These are phyloP conservation scores for Nothocercus julius DNA, from an alignment of 2,113 vertebrate genomes.

Conservation along the genomic window DNA sequence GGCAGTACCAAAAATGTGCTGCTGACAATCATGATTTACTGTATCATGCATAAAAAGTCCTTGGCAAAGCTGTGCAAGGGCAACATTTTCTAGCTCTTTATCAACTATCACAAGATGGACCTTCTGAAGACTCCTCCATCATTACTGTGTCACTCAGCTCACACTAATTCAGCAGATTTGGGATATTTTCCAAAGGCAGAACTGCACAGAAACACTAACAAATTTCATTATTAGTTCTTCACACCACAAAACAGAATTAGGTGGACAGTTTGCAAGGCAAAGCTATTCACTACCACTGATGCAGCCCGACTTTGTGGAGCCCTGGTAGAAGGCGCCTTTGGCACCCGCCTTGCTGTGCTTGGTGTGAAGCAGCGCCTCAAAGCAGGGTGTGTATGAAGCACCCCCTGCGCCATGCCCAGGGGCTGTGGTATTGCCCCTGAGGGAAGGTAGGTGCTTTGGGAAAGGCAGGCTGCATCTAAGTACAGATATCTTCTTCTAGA, in stretches of 20 bases:
- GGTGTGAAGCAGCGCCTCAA: accelerated
- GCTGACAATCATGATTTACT: neutral
- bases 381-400: neutral
- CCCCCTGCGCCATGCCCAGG: accelerated
- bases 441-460: neutral
- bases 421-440: neutral
- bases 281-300: neutral
- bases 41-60: neutral
- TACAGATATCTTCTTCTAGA: neutral
- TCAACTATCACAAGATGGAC: neutral
- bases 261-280: neutral
- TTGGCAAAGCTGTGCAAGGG: neutral
- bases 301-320: neutral
- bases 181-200: neutral
- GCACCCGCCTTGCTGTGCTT: neutral
- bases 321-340: neutral
- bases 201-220: neutral
- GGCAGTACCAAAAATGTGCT: neutral
- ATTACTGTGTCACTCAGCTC: neutral
- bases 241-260: neutral
- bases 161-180: neutral
- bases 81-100: neutral
- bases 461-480: neutral
- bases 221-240: neutral
- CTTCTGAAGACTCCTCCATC: neutral